Evolutionary conservation across 1,140 invertebrate species (phyloP), one percentile per base, ranked within the genome.

Genomic region (Cydia pomonella): DNA sequence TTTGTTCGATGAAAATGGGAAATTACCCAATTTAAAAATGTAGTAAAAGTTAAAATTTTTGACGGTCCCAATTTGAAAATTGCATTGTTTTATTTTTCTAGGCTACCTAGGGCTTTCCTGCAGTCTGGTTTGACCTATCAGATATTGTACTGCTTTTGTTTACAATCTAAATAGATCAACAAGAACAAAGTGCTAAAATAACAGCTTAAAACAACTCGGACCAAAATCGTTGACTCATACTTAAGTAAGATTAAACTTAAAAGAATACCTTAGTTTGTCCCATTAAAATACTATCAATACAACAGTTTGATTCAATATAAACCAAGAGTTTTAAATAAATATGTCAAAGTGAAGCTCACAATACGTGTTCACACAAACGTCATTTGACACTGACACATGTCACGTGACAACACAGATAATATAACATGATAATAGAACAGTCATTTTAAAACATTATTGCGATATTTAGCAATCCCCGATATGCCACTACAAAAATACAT

Each of bases 161-260:
- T 59, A 10, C 16, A 2, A 23, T 23, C 10, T 10, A 12, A 59
- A 23, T 23, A 59, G 18, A 59, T 23, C 0, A 21, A n/a, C 16
- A 59, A 59, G 16, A 59, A 50, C n/a, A n/a, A 59, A 59, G 53
- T 59, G 21, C 53, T n/a, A 59, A 12, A n/a, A 21, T 59, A 21
- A 59, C 2, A 59, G 53, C 66, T 78, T 77, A 78, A 80, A 72
- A 64, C 63, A 79, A 78, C 79, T 81, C 78, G 76, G 79, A 81
- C 79, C 81, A 75, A 78, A 74, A 69, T 72, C 38, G 21, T 50
- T 74, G 41, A 77, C 62, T 73, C 76, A 23, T 59, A 47, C 53
- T 75, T 75, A 77, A 59, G 75, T 78, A 66, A 75, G 59, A 76
- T 53, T 72, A 72, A 72, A 72, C 62, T 74, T 50, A 69, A 77